Conservation (phyloP, 2,888 invertebrate species). For the Nymphalis urticae region DNA sequence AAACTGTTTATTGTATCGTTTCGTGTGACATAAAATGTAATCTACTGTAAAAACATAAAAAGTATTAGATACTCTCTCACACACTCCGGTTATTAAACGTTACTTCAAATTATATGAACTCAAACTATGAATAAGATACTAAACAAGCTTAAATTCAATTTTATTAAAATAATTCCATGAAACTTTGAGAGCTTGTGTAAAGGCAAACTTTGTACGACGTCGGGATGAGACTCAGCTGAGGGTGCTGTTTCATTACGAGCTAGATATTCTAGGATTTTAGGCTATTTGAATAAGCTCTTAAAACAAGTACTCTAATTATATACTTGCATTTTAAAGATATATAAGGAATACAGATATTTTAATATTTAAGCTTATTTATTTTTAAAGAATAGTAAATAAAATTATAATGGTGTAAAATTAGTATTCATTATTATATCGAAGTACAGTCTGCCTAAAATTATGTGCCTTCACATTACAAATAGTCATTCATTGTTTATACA, state of each 20-base stretch:
- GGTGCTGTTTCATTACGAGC: constrained; percentile 49
- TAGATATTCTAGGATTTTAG: constrained; percentile 47
- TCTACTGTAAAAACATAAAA: no score
- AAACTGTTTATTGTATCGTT: no score
- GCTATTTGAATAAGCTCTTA: constrained; percentile 31
- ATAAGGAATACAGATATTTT: constrained; percentile 5
- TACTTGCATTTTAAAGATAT: constrained; percentile 14
- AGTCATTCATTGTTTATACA: no score
- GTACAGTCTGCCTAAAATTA: no score
- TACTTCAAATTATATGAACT: neutral
- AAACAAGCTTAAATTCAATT: neutral
- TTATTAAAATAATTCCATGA: constrained; percentile 7
- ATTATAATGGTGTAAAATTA: no score
- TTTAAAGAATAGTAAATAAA: neutral
- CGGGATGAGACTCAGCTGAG: constrained; percentile 52
- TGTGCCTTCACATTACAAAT: no score
- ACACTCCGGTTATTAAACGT: neutral
- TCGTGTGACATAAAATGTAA: no score
- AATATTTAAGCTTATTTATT: neutral
- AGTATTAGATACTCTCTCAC: no score
- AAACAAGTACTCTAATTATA: constrained; percentile 29
- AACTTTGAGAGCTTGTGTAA: constrained; percentile 49
- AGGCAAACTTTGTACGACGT: constrained; percentile 46
- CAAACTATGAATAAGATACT: constrained; percentile 4
- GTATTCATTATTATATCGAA: no score